Base-by-base conservation (phyloP, 2,113 vertebrate species). In the Xenotilapia caudafasciata region DNA sequence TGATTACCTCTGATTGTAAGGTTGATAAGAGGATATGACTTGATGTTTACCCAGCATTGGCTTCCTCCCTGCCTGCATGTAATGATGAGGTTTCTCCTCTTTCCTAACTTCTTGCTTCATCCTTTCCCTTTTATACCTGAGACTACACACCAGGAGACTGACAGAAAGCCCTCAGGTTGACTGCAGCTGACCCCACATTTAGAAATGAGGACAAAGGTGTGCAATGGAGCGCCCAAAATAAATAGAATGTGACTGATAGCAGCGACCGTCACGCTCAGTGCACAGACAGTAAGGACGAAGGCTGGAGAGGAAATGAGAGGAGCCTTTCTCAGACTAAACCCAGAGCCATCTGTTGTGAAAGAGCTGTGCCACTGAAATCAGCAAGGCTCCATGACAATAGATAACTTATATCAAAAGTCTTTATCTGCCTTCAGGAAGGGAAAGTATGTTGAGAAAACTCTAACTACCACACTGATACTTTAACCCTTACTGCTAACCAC, bases 231-330 rank as follows among this genome's bases (percentile, higher is more conserved):
- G 56, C 90, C 92, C 86, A 88, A 93, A 95, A 93, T 94, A 95
- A 95, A 95, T 92, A 93, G 89, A 87, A 94, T 90, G 93, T 92
- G 93, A 95, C 89, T 92, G 91, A 92, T 93, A 70, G 87, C 87
- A 83, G 86, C 35, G 93, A 93, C 92, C 90, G 93, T 95, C 94
- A 94, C 58, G 88, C 94, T 92, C 81, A 4, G 3, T 88, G 90
- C 87, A 19, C 88, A 86, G 84, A 83, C 82, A 86, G 90, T 82
- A 65, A 87, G 84, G 89, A 88, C 62, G 56, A 80, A 38, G 79
- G 68, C 83, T 82, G 62, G 73, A 86, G 84, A 90, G 90, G 93
- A 94, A 93, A 93, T 92, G 86, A 94, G 90, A 91, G 82, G 79
- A 89, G 83, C 54, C 75, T 58, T 77, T 90, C 75, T 89, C 49